A percentile compares a stretch with the other conserved stretches of the same genome.
Evolutionary conservation across 1,140 invertebrate species (phyloP).

Genomic region (Heliconius hermathena): DNA sequence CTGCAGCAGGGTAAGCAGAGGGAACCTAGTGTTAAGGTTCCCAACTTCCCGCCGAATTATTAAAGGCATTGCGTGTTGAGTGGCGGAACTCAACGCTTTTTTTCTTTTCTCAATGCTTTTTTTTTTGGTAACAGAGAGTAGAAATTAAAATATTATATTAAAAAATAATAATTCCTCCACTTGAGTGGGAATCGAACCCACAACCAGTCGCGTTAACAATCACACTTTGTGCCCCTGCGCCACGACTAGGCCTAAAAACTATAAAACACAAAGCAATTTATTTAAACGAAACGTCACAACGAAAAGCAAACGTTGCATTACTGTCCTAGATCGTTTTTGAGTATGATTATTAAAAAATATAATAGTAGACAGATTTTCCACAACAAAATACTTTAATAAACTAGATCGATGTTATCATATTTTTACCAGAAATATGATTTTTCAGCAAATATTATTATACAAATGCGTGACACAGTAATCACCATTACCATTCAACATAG

Average conservation of each 20-base stretch:
- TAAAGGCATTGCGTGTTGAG: too few species aligned
- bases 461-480: slow-evolving; percentile 44
- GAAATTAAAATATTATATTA: too few species aligned
- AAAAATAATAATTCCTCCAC: too few species aligned
- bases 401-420: slow-evolving; percentile 20
- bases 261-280: background rate
- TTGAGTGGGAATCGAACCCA: too few species aligned
- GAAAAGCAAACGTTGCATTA: background rate
- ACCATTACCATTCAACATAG: slow-evolving; percentile 47
- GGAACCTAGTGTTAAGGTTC: too few species aligned
- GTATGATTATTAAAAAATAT: background rate
- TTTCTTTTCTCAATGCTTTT: too few species aligned
- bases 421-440: slow-evolving; percentile 28
- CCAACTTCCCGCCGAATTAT: too few species aligned
- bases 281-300: background rate
- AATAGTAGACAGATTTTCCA: background rate
- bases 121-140: too few species aligned
- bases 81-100: too few species aligned
- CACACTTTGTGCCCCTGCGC: too few species aligned
- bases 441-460: slow-evolving; percentile 33
- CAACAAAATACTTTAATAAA: slow-evolving; percentile 3
- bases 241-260: background rate
- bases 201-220: background rate
- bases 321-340: background rate
- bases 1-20: too few species aligned